Evolutionary conservation across 2,113 vertebrate genomes (phyloP).

Genomic region (Paradisaea rubra): DNA sequence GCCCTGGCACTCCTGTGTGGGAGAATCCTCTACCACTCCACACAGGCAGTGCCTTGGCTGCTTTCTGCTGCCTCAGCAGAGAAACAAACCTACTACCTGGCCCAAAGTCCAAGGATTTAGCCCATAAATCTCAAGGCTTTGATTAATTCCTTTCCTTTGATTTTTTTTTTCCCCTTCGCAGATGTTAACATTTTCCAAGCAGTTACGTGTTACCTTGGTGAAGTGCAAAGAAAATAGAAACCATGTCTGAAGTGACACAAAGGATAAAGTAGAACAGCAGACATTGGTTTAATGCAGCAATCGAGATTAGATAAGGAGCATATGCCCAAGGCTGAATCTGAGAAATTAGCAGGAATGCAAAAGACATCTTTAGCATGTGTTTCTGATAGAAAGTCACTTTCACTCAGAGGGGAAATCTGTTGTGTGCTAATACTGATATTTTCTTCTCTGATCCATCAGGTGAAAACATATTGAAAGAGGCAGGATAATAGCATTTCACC

Average conservation of each 20-base stretch:
- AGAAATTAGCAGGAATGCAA: constrained; percentile 13
- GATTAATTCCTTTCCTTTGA: constrained; percentile 34
- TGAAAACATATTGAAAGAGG: constrained; percentile 49
- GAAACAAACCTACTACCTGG: neutral
- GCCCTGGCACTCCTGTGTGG: fast-evolving
- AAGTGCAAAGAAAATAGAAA: constrained; percentile 53
- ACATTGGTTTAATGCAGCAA: neutral
- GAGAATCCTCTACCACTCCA: neutral
- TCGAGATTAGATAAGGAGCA: constrained; percentile 26
- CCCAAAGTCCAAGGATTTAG: constrained; percentile 31
- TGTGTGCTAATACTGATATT: neutral
- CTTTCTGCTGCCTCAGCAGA: constrained; percentile 18
- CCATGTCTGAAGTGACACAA: constrained; percentile 11
- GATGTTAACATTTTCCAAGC: constrained; percentile 56
- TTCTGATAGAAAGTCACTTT: constrained; percentile 28
- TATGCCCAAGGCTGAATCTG: neutral
- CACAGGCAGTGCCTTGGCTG: neutral
- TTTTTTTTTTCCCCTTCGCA: neutral
- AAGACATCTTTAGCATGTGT: constrained; percentile 33
- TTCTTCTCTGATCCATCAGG: neutral
- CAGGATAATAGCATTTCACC: constrained; percentile 18
- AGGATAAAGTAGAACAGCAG: neutral
- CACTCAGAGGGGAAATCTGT: neutral
- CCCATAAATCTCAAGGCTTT: constrained; percentile 42
- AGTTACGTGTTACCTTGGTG: constrained; percentile 34